Conservation (phyloP, 2,888 invertebrate species). For the Nephrocerus scutellatus region DNA sequence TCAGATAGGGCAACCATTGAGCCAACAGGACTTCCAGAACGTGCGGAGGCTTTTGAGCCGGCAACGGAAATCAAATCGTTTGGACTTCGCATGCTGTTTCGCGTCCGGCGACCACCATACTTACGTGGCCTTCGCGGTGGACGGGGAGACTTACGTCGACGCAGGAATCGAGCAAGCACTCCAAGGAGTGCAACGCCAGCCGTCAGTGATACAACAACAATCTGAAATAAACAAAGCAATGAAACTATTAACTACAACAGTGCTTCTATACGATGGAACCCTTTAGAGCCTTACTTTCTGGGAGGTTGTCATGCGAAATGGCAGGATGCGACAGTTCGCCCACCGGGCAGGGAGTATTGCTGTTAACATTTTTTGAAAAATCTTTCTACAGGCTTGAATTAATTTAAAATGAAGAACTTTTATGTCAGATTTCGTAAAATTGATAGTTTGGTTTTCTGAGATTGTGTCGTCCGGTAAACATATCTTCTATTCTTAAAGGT, state of each 20-base stretch:
- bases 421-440: too few species aligned
- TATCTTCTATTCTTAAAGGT: too few species aligned
- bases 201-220: constrained; percentile 48
- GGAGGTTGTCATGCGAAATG: constrained; percentile 42
- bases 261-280: constrained; percentile 1
- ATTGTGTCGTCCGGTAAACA: too few species aligned
- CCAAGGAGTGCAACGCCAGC: constrained; percentile 76
- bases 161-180: constrained; percentile 71
- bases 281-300: constrained; percentile 40
- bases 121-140: constrained; percentile 56
- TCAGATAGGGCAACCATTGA: constrained; percentile 58
- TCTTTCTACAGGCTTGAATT: too few species aligned
- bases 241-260: constrained; percentile 12
- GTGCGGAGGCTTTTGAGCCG: constrained; percentile 57
- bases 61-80: constrained; percentile 62
- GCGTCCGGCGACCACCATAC: constrained; percentile 51
- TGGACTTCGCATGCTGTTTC: constrained; percentile 59
- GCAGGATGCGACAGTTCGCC: constrained; percentile 34
- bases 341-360: constrained; percentile 35
- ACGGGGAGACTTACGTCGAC: constrained; percentile 61
- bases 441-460: too few species aligned
- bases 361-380: too few species aligned
- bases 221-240: constrained; percentile 26
- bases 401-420: too few species aligned
- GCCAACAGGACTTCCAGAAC: constrained; percentile 55